phyloP scores from a whole-genome alignment of 2,888 invertebrate genomes.

The Phyllotreta striolata region DNA sequence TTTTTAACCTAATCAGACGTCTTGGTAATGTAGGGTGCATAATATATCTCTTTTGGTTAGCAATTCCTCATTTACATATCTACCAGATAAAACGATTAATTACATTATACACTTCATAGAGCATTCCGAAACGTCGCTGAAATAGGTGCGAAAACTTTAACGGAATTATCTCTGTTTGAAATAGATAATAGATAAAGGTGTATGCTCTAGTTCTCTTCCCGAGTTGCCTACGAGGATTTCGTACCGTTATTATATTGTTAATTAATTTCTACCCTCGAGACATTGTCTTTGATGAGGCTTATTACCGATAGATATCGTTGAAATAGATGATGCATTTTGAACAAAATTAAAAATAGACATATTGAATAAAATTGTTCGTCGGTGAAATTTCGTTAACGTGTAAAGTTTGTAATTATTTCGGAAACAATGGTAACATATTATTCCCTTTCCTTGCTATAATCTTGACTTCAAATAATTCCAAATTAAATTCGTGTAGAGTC shows the following conservation, averaged over 20 bases:
- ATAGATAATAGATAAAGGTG: constrained; percentile 26
- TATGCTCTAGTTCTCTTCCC: constrained; percentile 1
- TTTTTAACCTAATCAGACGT: constrained; percentile 41
- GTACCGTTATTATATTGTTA: constrained; percentile 21
- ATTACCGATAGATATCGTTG: constrained; percentile 4
- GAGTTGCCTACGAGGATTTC: constrained; percentile 10
- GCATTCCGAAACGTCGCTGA: constrained; percentile 22
- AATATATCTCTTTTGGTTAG: constrained; percentile 40
- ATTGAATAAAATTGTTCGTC: background rate
- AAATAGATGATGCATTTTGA: background rate
- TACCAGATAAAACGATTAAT: constrained; percentile 39
- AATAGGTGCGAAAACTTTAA: constrained; percentile 35
- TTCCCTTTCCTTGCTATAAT: constrained; percentile 17
- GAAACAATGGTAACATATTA: background rate
- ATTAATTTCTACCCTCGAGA: constrained; percentile 22
- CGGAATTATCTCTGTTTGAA: constrained; percentile 24
- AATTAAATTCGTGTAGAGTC: constrained; percentile 43
- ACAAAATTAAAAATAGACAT: background rate
- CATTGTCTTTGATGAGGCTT: constrained; percentile 18
- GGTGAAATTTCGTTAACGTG: background rate
- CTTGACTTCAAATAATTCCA: constrained; percentile 27
- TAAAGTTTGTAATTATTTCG: constrained; percentile 1
- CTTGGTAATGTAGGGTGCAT: constrained; percentile 41
- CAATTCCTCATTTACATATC: constrained; percentile 39
- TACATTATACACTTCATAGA: constrained; percentile 30